Evolutionary conservation across 1,140 invertebrate genomes (phyloP), one percentile per base, ranked within the genome.

Genomic region (Anastrepha ludens): DNA sequence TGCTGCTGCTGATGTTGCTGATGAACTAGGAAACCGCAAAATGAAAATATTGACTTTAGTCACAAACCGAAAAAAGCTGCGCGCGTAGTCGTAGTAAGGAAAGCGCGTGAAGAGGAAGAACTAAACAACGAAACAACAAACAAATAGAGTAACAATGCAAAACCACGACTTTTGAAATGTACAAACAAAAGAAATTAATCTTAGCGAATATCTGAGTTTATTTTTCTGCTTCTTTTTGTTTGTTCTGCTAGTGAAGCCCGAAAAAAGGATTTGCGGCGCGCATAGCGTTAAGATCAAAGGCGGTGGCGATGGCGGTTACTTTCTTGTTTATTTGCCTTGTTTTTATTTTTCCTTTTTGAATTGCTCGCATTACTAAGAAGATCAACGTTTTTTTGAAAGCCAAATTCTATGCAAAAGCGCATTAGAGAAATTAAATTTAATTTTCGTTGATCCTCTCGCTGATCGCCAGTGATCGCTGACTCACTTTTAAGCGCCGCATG

Each of bases 151-250:
- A 86, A 86, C 58, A 65, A 86, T 62, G 62, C 85, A 65, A 86
- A 86, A 86, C 62, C 58, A 86, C 58, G 62, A 86, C 62, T 86
- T 86, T 62, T 86, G 85, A 64, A 86, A n/a, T 85, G 81, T 44
- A 20, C 58, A 64, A 5, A 86, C 44, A n/a, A 86, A 47, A 47
- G 41, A 86, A 62, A 86, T 62, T 62, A 86, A 50, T 86, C 85
- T 62, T 62, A 2, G 39, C 39, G n/a, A 11, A 41, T 85, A 3
- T 1, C 29, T 78, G 70, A 55, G 15, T 78, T 39, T 55, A 85
- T 85, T 85, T 85, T 85, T 29, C 29, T 67, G n/a, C 39, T 67
- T 67, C 5, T 20, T 67, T 67, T 67, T 67, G 65, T 6, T 67
- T 67, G n/a, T 3, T 74, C 17, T 11, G 29, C 13, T 74, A n/a